Conservation (phyloP, 2,797 vertebrate genomes). For the Morelia viridis region DNA sequence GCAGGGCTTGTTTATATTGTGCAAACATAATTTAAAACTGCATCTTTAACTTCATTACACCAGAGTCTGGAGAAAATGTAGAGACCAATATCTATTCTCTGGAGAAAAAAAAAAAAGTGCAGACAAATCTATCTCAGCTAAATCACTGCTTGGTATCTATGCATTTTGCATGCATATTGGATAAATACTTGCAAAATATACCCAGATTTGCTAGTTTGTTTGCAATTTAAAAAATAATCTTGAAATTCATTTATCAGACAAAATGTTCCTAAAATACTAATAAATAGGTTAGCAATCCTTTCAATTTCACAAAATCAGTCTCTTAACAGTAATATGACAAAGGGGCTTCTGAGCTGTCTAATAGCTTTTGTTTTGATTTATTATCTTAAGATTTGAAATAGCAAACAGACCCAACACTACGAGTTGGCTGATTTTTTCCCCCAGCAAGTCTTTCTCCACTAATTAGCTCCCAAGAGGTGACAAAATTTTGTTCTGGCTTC, state of each 20-base stretch:
- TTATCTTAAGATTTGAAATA: constrained; percentile 55
- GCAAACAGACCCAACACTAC: constrained; percentile 39
- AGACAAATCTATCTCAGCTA: rapidly evolving
- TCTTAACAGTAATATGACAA: constrained; percentile 30
- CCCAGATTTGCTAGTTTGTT: rapidly evolving
- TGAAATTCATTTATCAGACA: background rate
- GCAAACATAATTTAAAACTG: background rate
- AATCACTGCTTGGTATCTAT: background rate
- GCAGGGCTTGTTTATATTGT: background rate
- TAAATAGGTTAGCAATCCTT: constrained; percentile 39
- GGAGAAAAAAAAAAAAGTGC: background rate
- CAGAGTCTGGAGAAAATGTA: background rate
- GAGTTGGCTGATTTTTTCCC: constrained; percentile 52
- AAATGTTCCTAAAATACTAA: constrained; percentile 38
- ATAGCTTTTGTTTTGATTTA: constrained; percentile 57
- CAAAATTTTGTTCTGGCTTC: constrained; percentile 61
- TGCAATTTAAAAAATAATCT: constrained; percentile 16
- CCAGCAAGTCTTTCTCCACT: constrained; percentile 55
- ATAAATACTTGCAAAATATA: constrained; percentile 4
- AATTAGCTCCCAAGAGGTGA: constrained; percentile 75
- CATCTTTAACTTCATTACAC: background rate
- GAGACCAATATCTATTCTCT: background rate
- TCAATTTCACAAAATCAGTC: constrained; percentile 33
- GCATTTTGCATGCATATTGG: constrained; percentile 17
- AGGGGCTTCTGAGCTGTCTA: constrained; percentile 39